phyloP scores from a whole-genome alignment of 2,888 invertebrate species.

The Erebia palarica region DNA sequence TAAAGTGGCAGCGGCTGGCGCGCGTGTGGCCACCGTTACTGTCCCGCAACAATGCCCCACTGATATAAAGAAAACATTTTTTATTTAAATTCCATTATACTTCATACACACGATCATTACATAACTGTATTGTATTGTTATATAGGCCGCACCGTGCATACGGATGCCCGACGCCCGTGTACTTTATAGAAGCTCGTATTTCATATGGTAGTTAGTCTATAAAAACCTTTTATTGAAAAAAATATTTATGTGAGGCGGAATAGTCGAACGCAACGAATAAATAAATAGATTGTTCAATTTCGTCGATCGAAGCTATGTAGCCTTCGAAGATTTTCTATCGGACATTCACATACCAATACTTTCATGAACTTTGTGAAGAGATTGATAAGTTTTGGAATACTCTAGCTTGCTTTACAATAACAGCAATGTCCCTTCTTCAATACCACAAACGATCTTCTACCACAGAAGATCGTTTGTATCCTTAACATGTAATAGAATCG shows the following conservation, averaged over 20 bases:
- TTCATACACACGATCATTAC: slow-evolving; percentile 60
- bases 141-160: slow-evolving; percentile 27
- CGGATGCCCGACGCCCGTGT: slow-evolving; percentile 8
- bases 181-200: slow-evolving; percentile 22
- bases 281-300: not conserved
- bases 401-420: too few species aligned
- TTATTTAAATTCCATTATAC: slow-evolving; percentile 77
- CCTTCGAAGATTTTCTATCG: not conserved
- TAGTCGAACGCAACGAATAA: not conserved
- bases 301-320: not conserved
- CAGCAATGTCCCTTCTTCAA: too few species aligned
- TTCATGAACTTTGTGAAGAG: too few species aligned
- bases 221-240: slow-evolving; percentile 24
- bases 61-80: slow-evolving; percentile 82
- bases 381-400: too few species aligned
- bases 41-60: slow-evolving; percentile 74
- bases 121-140: slow-evolving; percentile 58
- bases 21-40: slow-evolving; percentile 78
- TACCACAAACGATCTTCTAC: too few species aligned
- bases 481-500: not conserved
- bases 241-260: slow-evolving; percentile 12
- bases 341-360: too few species aligned
- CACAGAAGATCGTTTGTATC: not conserved
- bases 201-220: slow-evolving; percentile 25
- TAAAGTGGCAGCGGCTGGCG: slow-evolving; percentile 61